Conservation (phyloP, 2,113 vertebrate genomes). For the Zeus faber region DNA sequence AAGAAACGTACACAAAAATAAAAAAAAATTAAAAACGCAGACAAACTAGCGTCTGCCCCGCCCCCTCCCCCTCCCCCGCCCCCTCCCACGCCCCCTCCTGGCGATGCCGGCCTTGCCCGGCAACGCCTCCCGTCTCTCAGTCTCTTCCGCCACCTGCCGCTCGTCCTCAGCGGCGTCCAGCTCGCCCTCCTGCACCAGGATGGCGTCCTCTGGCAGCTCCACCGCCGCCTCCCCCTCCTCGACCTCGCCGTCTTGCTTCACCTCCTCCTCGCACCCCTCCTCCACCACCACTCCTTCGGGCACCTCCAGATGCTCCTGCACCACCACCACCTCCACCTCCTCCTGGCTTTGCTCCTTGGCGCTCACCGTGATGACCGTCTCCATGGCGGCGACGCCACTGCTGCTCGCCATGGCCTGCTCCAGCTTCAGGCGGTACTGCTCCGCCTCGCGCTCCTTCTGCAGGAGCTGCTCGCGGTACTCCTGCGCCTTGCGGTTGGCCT, state of each 20-base stretch:
- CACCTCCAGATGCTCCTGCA: slow-evolving; percentile 28
- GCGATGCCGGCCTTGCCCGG: not conserved
- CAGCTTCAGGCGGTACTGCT: slow-evolving; percentile 69
- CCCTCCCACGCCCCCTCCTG: slow-evolving; percentile 5
- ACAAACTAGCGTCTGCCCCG: not conserved
- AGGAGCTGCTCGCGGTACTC: slow-evolving; percentile 75
- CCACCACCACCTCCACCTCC: slow-evolving; percentile 35
- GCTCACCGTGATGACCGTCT: not conserved
- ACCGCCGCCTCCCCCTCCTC: slow-evolving; percentile 19
- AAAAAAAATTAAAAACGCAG: not conserved
- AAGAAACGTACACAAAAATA: too few species aligned
- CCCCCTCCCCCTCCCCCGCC: slow-evolving; percentile 11
- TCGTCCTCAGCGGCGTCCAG: slow-evolving; percentile 35
- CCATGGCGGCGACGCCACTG: slow-evolving; percentile 1
- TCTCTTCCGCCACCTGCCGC: slow-evolving; percentile 37
- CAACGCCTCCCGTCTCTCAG: slow-evolving; percentile 3
- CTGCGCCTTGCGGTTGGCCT: slow-evolving; percentile 70
- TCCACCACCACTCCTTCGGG: slow-evolving; percentile 28
- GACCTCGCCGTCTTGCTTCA: slow-evolving; percentile 31
- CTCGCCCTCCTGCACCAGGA: slow-evolving; percentile 46
- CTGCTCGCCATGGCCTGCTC: slow-evolving; percentile 61
- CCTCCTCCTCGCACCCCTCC: slow-evolving; percentile 33
- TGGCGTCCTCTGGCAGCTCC: slow-evolving; percentile 36
- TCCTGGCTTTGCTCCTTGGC: slow-evolving; percentile 33
- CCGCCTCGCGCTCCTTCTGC: slow-evolving; percentile 75